phyloP scores from a whole-genome alignment of 2,888 invertebrate species.

The Sesamia inferens region DNA sequence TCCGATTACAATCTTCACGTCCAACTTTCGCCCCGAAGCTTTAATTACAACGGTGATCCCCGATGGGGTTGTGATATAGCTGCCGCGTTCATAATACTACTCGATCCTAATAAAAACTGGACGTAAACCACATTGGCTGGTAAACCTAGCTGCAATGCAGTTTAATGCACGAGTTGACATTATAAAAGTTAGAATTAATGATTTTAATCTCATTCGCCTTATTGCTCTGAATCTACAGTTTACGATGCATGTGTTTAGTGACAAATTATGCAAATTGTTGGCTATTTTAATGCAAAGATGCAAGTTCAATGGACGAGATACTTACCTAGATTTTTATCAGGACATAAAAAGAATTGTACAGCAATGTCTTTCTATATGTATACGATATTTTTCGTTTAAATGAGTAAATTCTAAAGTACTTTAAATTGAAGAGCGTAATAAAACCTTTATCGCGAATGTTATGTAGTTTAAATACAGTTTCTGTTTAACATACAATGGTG shows the following conservation, averaged over 20 bases:
- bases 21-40: constrained; percentile 86
- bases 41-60: constrained; percentile 85
- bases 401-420: constrained; percentile 44
- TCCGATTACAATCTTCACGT: constrained; percentile 87
- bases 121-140: constrained; percentile 69
- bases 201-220: constrained; percentile 74
- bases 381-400: constrained; percentile 43
- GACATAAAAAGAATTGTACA: constrained; percentile 61
- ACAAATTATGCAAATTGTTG: constrained; percentile 76
- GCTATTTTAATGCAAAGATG: constrained; percentile 63
- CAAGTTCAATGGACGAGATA: constrained; percentile 44
- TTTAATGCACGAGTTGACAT: constrained; percentile 76
- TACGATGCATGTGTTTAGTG: constrained; percentile 71
- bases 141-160: constrained; percentile 76
- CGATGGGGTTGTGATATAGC: constrained; percentile 81
- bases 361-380: constrained; percentile 55
- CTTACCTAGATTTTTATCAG: constrained; percentile 59
- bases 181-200: constrained; percentile 78
- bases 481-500: constrained; percentile 61
- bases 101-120: constrained; percentile 73
- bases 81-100: constrained; percentile 68
- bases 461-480: constrained; percentile 55
- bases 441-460: constrained; percentile 49
- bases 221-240: constrained; percentile 68
- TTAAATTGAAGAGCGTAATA: constrained; percentile 50